phyloP scores from a whole-genome alignment of 2,888 invertebrate species.

The Drosophila barbarae region DNA sequence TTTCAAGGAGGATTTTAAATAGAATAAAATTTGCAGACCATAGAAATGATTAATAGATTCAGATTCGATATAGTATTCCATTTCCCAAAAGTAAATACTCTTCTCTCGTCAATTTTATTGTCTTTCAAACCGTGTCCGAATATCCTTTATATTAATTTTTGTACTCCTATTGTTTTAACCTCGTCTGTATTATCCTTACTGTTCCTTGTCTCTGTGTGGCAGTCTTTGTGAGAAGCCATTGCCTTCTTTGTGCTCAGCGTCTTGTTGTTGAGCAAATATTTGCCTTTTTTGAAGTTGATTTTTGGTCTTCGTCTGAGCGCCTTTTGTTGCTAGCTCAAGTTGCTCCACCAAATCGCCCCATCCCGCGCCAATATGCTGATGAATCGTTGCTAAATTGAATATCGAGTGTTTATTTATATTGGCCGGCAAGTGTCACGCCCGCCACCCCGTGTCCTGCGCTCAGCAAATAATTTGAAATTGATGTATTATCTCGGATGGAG shows the following conservation, averaged over 20 bases:
- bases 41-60: neutral
- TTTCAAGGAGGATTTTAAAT: neutral
- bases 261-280: conserved; percentile 64
- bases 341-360: conserved; percentile 5
- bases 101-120: too few relatives aligned
- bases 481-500: conserved; percentile 51
- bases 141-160: neutral
- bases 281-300: conserved; percentile 72
- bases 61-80: neutral
- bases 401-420: conserved; percentile 70
- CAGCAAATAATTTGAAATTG: conserved; percentile 56
- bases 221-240: conserved; percentile 41
- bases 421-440: conserved; percentile 46
- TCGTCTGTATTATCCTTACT: neutral
- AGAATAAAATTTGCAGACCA: too few relatives aligned
- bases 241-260: conserved; percentile 43
- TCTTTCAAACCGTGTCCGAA: neutral
- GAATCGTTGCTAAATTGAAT: conserved; percentile 69
- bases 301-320: conserved; percentile 59
- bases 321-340: conserved; percentile 64
- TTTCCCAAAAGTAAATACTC: too few relatives aligned
- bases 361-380: conserved; percentile 52
- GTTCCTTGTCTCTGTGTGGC: neutral
- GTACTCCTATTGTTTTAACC: conserved; percentile 1
- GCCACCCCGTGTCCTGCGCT: conserved; percentile 13